Conservation (phyloP, 2,888 invertebrate genomes). For the Dynastes grantii region DNA sequence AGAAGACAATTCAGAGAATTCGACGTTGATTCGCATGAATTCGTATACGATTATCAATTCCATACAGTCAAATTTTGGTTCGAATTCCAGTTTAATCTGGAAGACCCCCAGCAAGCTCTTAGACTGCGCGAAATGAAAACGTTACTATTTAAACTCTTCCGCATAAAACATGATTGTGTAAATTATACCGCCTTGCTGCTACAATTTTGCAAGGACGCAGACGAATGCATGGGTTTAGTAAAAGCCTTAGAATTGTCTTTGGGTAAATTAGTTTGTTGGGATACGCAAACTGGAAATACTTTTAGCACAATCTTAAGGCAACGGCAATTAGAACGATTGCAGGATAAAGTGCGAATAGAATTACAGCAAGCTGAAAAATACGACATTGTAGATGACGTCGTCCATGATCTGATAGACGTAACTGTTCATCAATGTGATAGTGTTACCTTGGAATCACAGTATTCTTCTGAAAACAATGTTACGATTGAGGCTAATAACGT, state of each 20-base stretch:
- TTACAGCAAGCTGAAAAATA: slow-evolving; percentile 53
- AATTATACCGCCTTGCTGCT: slow-evolving; percentile 78
- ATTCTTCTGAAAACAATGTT: not conserved
- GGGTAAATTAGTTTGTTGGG: slow-evolving; percentile 73
- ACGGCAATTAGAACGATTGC: slow-evolving; percentile 55
- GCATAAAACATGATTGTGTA: slow-evolving; percentile 70
- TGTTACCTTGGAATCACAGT: slow-evolving; percentile 56
- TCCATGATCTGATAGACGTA: slow-evolving; percentile 60
- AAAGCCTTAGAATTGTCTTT: slow-evolving; percentile 75
- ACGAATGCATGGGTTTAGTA: slow-evolving; percentile 74
- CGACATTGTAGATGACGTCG: slow-evolving; percentile 57
- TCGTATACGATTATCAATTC: slow-evolving; percentile 67
- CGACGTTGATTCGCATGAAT: slow-evolving; percentile 69
- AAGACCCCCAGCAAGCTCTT: slow-evolving; percentile 42
- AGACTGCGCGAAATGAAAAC: slow-evolving; percentile 41
- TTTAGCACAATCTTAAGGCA: slow-evolving; percentile 65
- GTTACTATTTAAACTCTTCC: slow-evolving; percentile 75
- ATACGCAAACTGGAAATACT: slow-evolving; percentile 71
- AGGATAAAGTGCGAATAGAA: slow-evolving; percentile 51
- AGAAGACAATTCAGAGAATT: slow-evolving; percentile 71
- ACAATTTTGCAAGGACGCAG: slow-evolving; percentile 76
- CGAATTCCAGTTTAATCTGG: slow-evolving; percentile 60
- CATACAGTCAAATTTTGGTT: slow-evolving; percentile 69
- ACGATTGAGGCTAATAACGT: slow-evolving; percentile 1
- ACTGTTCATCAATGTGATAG: slow-evolving; percentile 62